Evolutionary conservation across 2,888 invertebrate species (phyloP).

Genomic region (Megamerina dolium): DNA sequence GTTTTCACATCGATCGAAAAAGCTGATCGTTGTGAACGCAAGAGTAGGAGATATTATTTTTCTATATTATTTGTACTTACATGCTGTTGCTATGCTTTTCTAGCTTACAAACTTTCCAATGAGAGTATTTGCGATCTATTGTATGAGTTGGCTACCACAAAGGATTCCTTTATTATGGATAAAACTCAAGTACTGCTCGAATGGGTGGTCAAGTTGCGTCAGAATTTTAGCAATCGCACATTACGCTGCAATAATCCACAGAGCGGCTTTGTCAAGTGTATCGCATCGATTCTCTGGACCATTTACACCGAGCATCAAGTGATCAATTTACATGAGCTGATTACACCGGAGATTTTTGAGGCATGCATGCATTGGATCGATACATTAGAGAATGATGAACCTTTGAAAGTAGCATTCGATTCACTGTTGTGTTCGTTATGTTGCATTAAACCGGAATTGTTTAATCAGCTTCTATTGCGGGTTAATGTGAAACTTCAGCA

Average conservation of each 20-base stretch:
- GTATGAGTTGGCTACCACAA: conserved; percentile 67
- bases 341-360: conserved; percentile 71
- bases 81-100: conserved; percentile 5
- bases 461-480: conserved; percentile 65
- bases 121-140: conserved; percentile 70
- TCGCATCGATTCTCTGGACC: conserved; percentile 76
- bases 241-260: conserved; percentile 46
- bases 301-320: conserved; percentile 59
- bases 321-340: conserved; percentile 60
- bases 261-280: conserved; percentile 61
- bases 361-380: conserved; percentile 72
- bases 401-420: conserved; percentile 79
- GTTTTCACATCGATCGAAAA: background rate
- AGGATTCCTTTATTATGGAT: conserved; percentile 52
- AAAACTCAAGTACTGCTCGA: conserved; percentile 62
- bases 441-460: conserved; percentile 73
- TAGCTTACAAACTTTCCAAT: conserved; percentile 50
- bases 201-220: conserved; percentile 58
- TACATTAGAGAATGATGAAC: conserved; percentile 61
- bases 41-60: background rate
- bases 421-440: conserved; percentile 80
- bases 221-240: conserved; percentile 38
- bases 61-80: background rate
- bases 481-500: conserved; percentile 55
- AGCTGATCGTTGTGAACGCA: too few species aligned